Base-by-base conservation (phyloP, 2,797 vertebrate species). In the Varecia variegata region DNA sequence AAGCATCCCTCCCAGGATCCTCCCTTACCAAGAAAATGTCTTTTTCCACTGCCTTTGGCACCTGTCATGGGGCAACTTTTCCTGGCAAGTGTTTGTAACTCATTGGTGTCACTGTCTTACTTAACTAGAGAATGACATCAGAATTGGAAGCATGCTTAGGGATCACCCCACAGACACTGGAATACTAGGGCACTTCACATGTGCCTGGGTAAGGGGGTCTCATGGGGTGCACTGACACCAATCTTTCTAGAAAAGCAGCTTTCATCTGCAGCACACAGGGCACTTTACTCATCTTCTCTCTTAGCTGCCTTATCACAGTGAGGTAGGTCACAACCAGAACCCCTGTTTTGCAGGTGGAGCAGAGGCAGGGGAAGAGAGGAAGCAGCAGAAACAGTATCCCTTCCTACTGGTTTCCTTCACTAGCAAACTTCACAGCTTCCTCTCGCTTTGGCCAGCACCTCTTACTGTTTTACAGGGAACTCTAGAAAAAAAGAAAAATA, bases 181-280 rank as follows among this genome's bases (percentile, higher is more conserved):
- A 43, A 30, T 10, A 10, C 68, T 3, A 1, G 23, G 60, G 23
- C 47, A 50, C 18, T 7, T 43, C 45, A 5, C 5, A 0, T 8
- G 40, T n/a, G 17, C 7, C 45, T 6, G 3, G 73, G 54, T n/a
- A 74, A 23, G 25, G 27, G 1, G 65, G 17, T 10, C 7, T 45
- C 3, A 12, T n/a, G 20, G 1, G 23, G 38, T 3, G 1, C 84
- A 15, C 88, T 54, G 23, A 35, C 0, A 4, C 10, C 13, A n/a
- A 14, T 18, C 76, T 88, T 93, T 58, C 50, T 58, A 82, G 88
- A 82, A 74, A 73, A 88, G n/a, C 4, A 10, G 6, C 56, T 68
- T 58, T 84, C 93, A 32, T 30, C 87, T 62, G 27, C 5, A 3
- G 54, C 50, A 70, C 25, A 52, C 45, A 7, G 62, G 47, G 68